Percentiles rank a stretch among this genome's conserved stretches.
These are phyloP conservation scores for Anaspis maculata DNA, from an alignment of 2,888 invertebrate species.

Conservation along the genomic window DNA sequence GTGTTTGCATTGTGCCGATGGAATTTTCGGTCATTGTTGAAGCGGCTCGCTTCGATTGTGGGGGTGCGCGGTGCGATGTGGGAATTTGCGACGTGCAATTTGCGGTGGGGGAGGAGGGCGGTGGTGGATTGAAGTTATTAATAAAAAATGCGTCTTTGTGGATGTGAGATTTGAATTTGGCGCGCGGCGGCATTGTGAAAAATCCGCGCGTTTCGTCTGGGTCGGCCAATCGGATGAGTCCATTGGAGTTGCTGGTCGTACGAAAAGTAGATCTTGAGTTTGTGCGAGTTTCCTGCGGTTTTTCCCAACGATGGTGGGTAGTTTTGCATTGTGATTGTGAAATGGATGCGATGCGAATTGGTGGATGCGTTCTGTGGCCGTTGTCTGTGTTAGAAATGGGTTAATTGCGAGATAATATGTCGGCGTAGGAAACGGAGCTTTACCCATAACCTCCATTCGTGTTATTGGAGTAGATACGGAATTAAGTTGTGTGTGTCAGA, in stretches of 20 bases:
- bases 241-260: conserved; percentile 34
- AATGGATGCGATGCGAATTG: conserved; percentile 4
- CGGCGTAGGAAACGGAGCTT: conserved; percentile 62
- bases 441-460: conserved; percentile 70
- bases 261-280: conserved; percentile 38
- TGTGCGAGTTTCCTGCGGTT: conserved; percentile 10
- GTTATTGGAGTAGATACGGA: conserved; percentile 68
- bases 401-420: conserved; percentile 32
- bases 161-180: conserved; percentile 34
- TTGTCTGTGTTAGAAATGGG: conserved; percentile 20
- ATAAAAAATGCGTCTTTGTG: no score
- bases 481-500: conserved; percentile 66
- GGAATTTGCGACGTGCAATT: no score
- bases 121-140: no score
- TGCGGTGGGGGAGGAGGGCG: no score
- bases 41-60: no score
- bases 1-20: no score
- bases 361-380: conserved; percentile 7
- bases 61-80: no score
- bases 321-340: conserved; percentile 3
- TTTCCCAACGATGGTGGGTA: conserved; percentile 1
- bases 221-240: conserved; percentile 32
- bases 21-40: no score
- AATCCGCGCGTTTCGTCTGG: conserved; percentile 37
- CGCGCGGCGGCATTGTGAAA: conserved; percentile 31